Conservation (phyloP, 2,888 invertebrate genomes). For the Rhorus exstirpatorius region DNA sequence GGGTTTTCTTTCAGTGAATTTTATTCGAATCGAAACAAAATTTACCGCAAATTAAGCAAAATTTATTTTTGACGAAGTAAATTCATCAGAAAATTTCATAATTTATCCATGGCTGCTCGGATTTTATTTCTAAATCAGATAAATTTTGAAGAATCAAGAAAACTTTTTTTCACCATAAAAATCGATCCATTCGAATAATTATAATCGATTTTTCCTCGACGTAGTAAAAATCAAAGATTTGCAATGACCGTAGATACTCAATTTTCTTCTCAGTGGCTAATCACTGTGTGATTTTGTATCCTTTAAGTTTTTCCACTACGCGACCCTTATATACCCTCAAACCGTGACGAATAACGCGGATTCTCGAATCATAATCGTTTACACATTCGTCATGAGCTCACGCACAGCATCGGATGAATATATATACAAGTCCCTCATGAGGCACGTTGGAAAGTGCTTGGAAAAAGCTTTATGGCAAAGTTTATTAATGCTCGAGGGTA, state of each 20-base stretch:
- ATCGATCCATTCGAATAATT: background rate
- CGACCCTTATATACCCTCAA: constrained; percentile 24
- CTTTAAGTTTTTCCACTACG: constrained; percentile 6
- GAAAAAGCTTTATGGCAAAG: constrained; percentile 34
- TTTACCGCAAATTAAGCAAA: too few species aligned
- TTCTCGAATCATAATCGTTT: constrained; percentile 60
- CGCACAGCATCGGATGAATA: constrained; percentile 19
- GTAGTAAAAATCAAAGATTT: background rate
- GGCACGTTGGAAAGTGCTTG: constrained; percentile 16
- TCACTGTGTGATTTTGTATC: constrained; percentile 3
- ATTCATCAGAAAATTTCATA: too few species aligned
- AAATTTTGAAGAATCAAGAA: too few species aligned
- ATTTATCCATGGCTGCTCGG: too few species aligned
- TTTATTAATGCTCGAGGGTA: constrained; percentile 61
- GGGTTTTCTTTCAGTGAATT: too few species aligned
- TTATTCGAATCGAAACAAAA: too few species aligned
- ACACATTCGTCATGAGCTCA: constrained; percentile 63
- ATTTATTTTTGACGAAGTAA: too few species aligned
- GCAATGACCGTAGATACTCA: background rate
- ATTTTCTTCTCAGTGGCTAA: constrained; percentile 23
- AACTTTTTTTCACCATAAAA: too few species aligned
- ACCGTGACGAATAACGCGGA: constrained; percentile 45
- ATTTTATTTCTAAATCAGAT: too few species aligned
- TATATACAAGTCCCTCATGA: background rate
- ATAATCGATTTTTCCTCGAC: background rate